Conservation (phyloP, 2,888 invertebrate species). For the Rhopalosiphum nymphaeae region DNA sequence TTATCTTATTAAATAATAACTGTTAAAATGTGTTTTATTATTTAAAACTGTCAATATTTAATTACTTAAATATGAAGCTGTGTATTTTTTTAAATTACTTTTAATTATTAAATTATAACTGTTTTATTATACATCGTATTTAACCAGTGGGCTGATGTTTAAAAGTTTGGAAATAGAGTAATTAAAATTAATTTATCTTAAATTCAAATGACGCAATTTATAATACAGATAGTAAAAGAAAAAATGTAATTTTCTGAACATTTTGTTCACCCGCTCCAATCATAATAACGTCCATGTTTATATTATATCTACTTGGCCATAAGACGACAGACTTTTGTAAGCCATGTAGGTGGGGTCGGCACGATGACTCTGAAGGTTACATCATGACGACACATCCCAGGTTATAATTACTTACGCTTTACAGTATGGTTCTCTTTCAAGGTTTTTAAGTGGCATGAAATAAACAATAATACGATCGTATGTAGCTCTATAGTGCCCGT, state of each 20-base stretch:
- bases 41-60: neutral
- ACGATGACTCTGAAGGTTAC: conserved; percentile 61
- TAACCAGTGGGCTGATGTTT: neutral
- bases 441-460: conserved; percentile 46
- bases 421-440: conserved; percentile 55
- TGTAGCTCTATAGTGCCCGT: neutral
- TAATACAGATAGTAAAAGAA: neutral
- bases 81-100: neutral
- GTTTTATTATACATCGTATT: neutral
- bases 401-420: conserved; percentile 61
- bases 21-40: neutral
- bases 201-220: neutral
- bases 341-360: conserved; percentile 50
- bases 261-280: neutral
- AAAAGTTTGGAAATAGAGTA: neutral
- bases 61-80: neutral
- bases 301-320: conserved; percentile 5
- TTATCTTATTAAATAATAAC: neutral
- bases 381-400: conserved; percentile 57
- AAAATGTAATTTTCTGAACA: neutral
- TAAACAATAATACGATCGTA: conserved; percentile 22
- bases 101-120: neutral
- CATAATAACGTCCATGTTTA: neutral
- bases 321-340: conserved; percentile 31
- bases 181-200: neutral